These are phyloP conservation scores for Poeciliopsis paucimaculata DNA, from an alignment of 2,797 vertebrate species.

Conservation along the genomic window DNA sequence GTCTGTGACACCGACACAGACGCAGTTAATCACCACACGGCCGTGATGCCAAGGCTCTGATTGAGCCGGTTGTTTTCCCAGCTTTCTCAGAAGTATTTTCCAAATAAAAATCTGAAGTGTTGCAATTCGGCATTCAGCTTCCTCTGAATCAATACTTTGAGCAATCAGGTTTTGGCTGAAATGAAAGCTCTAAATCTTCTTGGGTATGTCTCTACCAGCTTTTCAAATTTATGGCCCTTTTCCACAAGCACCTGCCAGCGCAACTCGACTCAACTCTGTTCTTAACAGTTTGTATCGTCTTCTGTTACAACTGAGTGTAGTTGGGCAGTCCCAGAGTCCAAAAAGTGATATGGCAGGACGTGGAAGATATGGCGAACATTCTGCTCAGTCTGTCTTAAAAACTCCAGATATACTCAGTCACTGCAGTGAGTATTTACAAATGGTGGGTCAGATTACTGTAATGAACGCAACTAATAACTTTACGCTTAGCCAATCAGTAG, in stretches of 20 bases:
- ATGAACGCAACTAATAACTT: not conserved
- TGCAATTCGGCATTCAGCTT: not conserved
- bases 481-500: too few species aligned
- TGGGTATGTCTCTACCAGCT: not conserved
- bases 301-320: not conserved
- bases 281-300: not conserved
- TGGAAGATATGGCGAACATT: not conserved
- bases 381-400: not conserved
- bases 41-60: not conserved
- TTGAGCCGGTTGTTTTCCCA: not conserved
- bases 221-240: not conserved
- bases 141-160: not conserved
- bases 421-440: not conserved
- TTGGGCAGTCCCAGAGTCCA: not conserved
- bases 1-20: constrained; percentile 41
- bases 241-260: not conserved
- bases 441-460: not conserved
- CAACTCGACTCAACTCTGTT: not conserved
- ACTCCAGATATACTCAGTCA: not conserved
- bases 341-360: not conserved
- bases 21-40: constrained; percentile 54
- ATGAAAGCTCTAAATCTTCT: not conserved
- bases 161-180: not conserved
- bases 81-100: not conserved
- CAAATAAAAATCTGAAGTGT: not conserved